Evolutionary conservation across 30 jellyfish, hydroid and myxozoan species (phyloP), one percentile per base, ranked within the genome.

Genomic region (Hydra vulgaris): DNA sequence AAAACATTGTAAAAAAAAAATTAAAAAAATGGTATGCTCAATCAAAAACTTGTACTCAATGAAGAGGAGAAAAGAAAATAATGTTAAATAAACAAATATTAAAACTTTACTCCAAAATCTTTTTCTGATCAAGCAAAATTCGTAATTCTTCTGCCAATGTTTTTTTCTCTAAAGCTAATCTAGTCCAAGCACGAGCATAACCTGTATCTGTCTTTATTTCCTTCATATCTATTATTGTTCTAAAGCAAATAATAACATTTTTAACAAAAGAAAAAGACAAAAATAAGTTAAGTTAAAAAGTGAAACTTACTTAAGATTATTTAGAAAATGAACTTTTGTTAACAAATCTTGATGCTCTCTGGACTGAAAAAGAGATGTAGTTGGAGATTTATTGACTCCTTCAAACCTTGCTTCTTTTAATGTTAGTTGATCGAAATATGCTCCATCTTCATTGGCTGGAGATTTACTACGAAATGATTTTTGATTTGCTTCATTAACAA

Each of bases 101-200:
- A 40, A 3, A 40, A 21, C 79, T 88, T 84, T 80, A 90, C 97
- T 74, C 74, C 21, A 90, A 82, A 25, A 90, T 24, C 66, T 90
- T 93, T 69, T 85, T 79, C 27, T 90, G 86, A 25, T 86, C 81
- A 4, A 90, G 90, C 56, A 90, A 81, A 88, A 85, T 70, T 77
- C 81, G 81, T 75, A 90, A 80, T 26, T 90, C 96, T 20, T 76
- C 76, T 21, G 97, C 95, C 16, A 90, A 81, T 17, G 81, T 83
- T 73, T 90, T 90, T 85, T 84, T 87, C 71, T 90, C 97, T 7
- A 90, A 83, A 23, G 97, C 95, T 21, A 90, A 72, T 75, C 97
- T 77, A 27, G 98, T 91, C 98, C 98, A 91, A n/a, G 98, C 98
- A 24, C 98, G 77, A 23, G 98, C 98, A 24, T 85, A 91, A 24